Evolutionary conservation across 1,140 invertebrate genomes (phyloP).

Genomic region (Caerostris darwini): DNA sequence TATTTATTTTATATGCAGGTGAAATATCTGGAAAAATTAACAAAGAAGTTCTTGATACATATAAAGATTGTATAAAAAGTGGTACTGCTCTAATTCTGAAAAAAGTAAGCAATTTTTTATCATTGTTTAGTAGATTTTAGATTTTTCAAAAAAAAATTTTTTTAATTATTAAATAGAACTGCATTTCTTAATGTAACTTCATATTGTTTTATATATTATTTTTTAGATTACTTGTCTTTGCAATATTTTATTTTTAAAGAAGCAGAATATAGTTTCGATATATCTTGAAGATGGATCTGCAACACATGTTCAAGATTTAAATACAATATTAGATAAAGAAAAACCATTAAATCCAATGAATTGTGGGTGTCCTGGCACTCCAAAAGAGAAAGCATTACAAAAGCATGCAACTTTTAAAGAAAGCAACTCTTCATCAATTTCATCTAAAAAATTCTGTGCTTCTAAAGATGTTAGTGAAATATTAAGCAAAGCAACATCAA

Average conservation of each 20-base stretch:
- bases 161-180: background rate
- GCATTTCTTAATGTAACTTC: background rate
- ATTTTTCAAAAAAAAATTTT: background rate
- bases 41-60: constrained; percentile 39
- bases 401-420: background rate
- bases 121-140: background rate
- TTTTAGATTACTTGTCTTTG: constrained; percentile 62
- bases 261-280: constrained; percentile 39
- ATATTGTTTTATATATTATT: background rate
- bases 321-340: constrained; percentile 2
- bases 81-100: constrained; percentile 55
- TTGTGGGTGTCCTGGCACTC: constrained; percentile 38
- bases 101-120: constrained; percentile 26
- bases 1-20: constrained; percentile 27
- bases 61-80: background rate
- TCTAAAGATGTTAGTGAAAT: background rate
- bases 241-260: constrained; percentile 58
- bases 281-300: constrained; percentile 52
- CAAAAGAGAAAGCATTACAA: background rate
- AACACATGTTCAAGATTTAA: constrained; percentile 24
- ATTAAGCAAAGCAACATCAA: background rate
- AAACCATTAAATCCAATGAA: constrained; percentile 27
- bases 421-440: background rate
- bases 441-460: background rate
- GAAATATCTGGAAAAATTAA: constrained; percentile 68